phyloP scores from a whole-genome alignment of 2,113 vertebrate genomes.

The Dicrurus megarhynchus region DNA sequence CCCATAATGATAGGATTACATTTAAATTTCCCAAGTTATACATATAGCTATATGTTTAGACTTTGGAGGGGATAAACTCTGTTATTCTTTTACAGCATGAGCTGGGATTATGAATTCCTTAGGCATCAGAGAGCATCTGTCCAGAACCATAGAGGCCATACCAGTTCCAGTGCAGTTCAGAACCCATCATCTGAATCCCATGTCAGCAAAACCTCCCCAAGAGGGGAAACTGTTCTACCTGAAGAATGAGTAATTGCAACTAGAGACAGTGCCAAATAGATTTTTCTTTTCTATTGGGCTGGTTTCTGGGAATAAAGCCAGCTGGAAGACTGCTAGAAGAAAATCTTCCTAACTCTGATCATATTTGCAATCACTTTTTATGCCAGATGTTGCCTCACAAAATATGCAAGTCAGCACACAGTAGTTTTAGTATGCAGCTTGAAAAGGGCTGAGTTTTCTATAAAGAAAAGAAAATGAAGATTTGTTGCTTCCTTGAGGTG shows the following conservation, averaged over 20 bases:
- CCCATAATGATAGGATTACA: neutral
- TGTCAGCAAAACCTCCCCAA: neutral
- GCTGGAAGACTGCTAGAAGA: slow-evolving; percentile 27
- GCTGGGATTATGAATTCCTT: neutral
- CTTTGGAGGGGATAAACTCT: neutral
- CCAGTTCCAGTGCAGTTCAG: neutral
- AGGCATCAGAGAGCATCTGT: neutral
- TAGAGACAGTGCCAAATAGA: slow-evolving; percentile 18
- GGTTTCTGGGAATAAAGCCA: slow-evolving; percentile 52
- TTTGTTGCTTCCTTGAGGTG: neutral
- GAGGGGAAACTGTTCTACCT: neutral
- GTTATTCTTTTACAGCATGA: neutral
- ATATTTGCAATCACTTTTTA: slow-evolving; percentile 37
- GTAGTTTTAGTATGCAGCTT: slow-evolving; percentile 16
- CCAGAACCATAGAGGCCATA: neutral
- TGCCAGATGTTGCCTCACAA: slow-evolving; percentile 57
- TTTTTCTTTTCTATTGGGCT: neutral
- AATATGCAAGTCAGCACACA: neutral
- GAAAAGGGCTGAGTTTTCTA: neutral
- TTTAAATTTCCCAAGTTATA: neutral
- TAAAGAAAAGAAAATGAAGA: neutral
- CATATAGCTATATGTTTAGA: neutral
- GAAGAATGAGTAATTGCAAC: neutral
- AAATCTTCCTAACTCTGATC: slow-evolving; percentile 47
- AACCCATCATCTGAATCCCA: neutral